Percentiles rank a stretch among this genome's conserved stretches.
Evolutionary conservation across 64 coral and sea anemone genomes (phyloP).

Genomic region (Actinia tenebrosa): DNA sequence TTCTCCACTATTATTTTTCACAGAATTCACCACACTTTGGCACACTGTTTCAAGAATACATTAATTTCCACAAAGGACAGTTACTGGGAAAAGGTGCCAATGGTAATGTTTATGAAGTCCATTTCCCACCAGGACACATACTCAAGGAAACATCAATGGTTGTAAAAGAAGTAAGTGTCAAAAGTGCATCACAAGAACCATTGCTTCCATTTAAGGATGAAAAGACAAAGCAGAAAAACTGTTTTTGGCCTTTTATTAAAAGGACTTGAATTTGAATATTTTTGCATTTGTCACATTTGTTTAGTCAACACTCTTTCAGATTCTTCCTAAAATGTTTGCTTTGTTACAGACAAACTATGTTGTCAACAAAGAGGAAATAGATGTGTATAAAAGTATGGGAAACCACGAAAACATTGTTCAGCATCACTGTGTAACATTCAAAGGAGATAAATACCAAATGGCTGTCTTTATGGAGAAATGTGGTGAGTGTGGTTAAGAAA

Average conservation of each 20-base stretch:
- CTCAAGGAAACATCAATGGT: not conserved
- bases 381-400: slow-evolving; percentile 3
- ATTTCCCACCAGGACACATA: not conserved
- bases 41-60: not conserved
- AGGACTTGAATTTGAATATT: too few relatives aligned
- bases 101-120: not conserved
- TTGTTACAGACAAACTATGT: not conserved
- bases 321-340: not conserved
- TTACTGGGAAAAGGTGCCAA: not conserved
- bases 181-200: not conserved
- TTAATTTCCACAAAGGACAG: not conserved
- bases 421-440: not conserved
- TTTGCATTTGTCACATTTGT: not conserved
- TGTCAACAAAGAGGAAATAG: not conserved
- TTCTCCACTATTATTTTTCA: not conserved
- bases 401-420: not conserved
- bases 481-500: not conserved
- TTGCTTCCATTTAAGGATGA: too few relatives aligned
- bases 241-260: too few relatives aligned
- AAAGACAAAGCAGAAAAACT: too few relatives aligned
- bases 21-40: not conserved
- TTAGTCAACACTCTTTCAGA: too few relatives aligned
- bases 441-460: not conserved
- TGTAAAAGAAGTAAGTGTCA: not conserved
- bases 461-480: slow-evolving; percentile 7